A percentile compares a stretch with the other conserved stretches of the same genome.
phyloP scores from a whole-genome alignment of 2,797 vertebrate genomes.

The Benthosema pterotum region DNA sequence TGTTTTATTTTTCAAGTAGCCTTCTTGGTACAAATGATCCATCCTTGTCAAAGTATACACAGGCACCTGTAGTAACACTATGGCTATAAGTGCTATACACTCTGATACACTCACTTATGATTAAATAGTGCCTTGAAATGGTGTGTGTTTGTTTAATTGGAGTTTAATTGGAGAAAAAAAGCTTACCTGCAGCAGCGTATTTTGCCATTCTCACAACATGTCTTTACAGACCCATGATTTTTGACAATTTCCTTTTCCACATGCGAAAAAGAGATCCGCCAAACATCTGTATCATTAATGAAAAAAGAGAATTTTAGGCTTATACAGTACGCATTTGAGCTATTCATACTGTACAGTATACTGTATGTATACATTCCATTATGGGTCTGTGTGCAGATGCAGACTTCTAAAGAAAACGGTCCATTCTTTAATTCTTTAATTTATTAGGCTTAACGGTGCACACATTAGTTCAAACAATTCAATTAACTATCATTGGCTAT shows the following conservation, averaged over 20 bases:
- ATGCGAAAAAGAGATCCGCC: constrained; percentile 85
- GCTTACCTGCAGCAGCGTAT: constrained; percentile 82
- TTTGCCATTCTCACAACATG: constrained; percentile 73
- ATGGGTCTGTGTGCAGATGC: too few relatives aligned
- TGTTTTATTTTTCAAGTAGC: background rate
- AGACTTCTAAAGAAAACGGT: too few relatives aligned
- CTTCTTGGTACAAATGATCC: too few relatives aligned
- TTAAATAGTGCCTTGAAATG: background rate
- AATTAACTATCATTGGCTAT: too few relatives aligned
- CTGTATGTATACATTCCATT: too few relatives aligned
- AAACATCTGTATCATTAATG: constrained; percentile 58
- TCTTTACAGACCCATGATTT: constrained; percentile 83
- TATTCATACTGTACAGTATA: too few relatives aligned
- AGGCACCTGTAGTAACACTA: background rate
- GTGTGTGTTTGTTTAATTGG: background rate
- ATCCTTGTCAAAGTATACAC: background rate
- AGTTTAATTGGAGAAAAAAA: background rate
- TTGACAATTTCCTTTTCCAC: constrained; percentile 80
- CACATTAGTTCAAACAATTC: background rate
- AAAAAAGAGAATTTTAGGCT: too few relatives aligned
- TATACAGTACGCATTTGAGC: too few relatives aligned
- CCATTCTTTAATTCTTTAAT: too few relatives aligned
- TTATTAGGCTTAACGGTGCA: background rate
- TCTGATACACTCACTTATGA: background rate
- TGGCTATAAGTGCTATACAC: background rate